phyloP scores from a whole-genome alignment of 2,113 vertebrate genomes.

The Mungos mungo region DNA sequence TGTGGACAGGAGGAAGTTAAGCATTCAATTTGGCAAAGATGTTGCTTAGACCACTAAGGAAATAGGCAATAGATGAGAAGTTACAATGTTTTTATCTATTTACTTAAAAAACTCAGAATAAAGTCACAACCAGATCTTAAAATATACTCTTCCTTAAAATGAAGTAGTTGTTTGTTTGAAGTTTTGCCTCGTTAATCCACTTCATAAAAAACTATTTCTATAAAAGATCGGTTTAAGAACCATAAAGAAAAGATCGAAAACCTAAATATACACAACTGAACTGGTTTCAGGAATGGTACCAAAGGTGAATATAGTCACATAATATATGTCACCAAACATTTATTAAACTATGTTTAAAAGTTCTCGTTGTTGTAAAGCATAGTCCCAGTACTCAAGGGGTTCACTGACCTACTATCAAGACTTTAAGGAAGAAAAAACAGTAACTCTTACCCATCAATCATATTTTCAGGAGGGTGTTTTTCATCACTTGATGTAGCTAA shows the following conservation, averaged over 20 bases:
- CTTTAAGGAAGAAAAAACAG: neutral
- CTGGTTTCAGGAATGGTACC: neutral
- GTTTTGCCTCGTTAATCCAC: neutral
- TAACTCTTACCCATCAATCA: slow-evolving; percentile 91
- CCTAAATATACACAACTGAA: slow-evolving; percentile 17
- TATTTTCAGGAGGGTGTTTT: slow-evolving; percentile 90
- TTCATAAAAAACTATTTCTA: slow-evolving; percentile 22
- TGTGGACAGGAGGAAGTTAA: neutral
- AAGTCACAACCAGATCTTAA: slow-evolving; percentile 24
- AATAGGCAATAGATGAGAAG: neutral
- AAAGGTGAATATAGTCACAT: neutral
- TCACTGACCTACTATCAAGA: neutral
- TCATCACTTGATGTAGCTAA: slow-evolving; percentile 92
- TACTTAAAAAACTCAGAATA: slow-evolving; percentile 42
- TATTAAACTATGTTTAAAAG: neutral
- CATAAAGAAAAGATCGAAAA: slow-evolving; percentile 33
- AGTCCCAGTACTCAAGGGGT: neutral
- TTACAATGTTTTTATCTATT: neutral
- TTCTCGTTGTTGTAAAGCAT: neutral
- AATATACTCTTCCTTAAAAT: neutral
- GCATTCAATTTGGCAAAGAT: neutral
- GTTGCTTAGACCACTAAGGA: neutral
- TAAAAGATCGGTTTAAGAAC: slow-evolving; percentile 15
- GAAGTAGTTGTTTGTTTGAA: neutral
- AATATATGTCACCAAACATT: neutral